Evolutionary conservation across 1,140 invertebrate species (phyloP).

Genomic region (Pteromalus puparum): DNA sequence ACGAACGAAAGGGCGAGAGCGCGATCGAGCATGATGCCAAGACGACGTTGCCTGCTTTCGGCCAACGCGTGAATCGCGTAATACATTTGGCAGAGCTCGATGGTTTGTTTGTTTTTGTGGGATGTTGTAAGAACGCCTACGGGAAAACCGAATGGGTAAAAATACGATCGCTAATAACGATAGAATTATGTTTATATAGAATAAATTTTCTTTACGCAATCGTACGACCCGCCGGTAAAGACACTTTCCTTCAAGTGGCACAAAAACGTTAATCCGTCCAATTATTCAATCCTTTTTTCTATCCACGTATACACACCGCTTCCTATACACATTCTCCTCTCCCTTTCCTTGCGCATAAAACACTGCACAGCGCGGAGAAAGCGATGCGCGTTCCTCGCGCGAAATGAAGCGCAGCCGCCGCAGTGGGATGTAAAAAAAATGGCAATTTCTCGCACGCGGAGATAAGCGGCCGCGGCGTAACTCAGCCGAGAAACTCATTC

Average conservation of each 20-base stretch:
- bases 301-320: neutral
- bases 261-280: conserved; percentile 16
- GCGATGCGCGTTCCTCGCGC: neutral
- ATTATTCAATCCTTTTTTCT: conserved; percentile 33
- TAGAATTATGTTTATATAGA: too few relatives aligned
- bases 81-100: neutral
- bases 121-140: neutral
- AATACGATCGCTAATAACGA: too few relatives aligned
- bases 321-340: neutral
- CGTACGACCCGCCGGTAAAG: too few relatives aligned
- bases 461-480: neutral
- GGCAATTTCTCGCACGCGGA: neutral
- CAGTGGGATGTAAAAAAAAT: neutral
- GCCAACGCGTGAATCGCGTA: neutral
- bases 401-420: neutral
- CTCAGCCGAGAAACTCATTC: neutral
- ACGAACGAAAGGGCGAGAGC: neutral
- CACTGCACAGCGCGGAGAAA: neutral
- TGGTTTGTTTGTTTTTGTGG: neutral
- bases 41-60: neutral
- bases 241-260: neutral
- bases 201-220: too few relatives aligned
- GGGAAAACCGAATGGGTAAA: too few relatives aligned
- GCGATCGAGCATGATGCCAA: conserved; percentile 11
- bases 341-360: neutral